Evolutionary conservation across 2,113 vertebrate genomes (phyloP).

Genomic region (Ranitomeya variabilis): DNA sequence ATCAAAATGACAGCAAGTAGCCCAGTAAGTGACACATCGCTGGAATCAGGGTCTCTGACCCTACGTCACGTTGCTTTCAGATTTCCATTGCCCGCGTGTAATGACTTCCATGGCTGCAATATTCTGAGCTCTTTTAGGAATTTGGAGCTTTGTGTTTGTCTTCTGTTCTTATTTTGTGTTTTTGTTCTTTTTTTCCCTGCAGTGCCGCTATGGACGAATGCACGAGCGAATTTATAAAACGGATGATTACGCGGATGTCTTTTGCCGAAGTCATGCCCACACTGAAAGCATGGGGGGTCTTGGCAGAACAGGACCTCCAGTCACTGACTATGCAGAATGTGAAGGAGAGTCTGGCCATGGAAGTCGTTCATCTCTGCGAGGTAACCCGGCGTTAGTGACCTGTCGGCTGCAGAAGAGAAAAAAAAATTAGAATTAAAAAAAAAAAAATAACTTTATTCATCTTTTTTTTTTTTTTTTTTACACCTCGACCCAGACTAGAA

Average conservation of each 20-base stretch:
- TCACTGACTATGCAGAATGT: conserved; percentile 71
- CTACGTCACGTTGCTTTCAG: too few species aligned
- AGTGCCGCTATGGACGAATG: conserved; percentile 74
- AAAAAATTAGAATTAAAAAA: too few species aligned
- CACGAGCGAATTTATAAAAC: conserved; percentile 72
- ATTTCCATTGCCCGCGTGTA: too few species aligned
- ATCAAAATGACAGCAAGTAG: too few species aligned
- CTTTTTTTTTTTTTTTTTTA: conserved; percentile 25
- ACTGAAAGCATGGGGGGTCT: conserved; percentile 79
- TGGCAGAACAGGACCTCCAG: conserved; percentile 72
- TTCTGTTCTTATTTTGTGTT: background rate
- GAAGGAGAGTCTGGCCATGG: conserved; percentile 73
- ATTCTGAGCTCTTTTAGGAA: too few species aligned
- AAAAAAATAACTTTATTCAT: background rate
- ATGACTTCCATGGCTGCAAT: too few species aligned
- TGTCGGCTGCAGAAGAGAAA: too few species aligned
- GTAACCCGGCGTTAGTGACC: conserved; percentile 64
- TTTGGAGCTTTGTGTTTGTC: background rate
- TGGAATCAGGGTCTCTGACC: too few species aligned
- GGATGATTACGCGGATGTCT: conserved; percentile 78
- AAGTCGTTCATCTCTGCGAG: conserved; percentile 76
- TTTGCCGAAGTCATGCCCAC: conserved; percentile 64
- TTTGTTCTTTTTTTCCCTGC: conserved; percentile 23
- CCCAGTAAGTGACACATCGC: too few species aligned
- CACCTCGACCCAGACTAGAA: conserved; percentile 72